phyloP scores from a whole-genome alignment of 2,797 vertebrate genomes.

The Acomys russatus region DNA sequence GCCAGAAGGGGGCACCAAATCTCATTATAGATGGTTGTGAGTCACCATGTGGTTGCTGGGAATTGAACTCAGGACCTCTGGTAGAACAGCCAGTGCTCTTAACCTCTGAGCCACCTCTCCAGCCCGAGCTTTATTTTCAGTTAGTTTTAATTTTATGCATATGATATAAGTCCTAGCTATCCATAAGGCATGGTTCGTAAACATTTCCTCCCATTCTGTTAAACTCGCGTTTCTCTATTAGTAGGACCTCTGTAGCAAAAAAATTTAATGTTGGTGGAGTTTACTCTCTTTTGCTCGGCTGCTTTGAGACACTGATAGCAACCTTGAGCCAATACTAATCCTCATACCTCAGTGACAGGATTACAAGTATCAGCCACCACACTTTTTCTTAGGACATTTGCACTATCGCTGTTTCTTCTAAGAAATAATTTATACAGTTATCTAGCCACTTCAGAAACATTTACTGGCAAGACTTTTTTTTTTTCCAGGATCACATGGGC shows the following conservation, averaged over 20 bases:
- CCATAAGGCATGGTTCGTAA: not conserved
- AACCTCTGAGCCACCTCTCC: too few species aligned
- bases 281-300: not conserved
- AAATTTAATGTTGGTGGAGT: not conserved
- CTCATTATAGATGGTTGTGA: too few species aligned
- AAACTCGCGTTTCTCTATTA: not conserved
- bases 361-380: not conserved
- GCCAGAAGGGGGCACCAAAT: too few species aligned
- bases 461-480: not conserved
- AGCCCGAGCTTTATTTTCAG: not conserved
- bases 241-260: not conserved
- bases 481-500: not conserved
- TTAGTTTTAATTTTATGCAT: not conserved
- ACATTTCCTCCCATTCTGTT: not conserved
- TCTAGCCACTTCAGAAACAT: not conserved
- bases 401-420: too few species aligned
- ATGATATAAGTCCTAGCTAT: not conserved
- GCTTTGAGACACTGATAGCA: not conserved
- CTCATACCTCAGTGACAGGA: not conserved
- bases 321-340: not conserved
- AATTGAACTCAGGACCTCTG: too few species aligned
- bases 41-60: too few species aligned
- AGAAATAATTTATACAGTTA: not conserved
- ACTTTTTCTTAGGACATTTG: not conserved
- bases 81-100: too few species aligned